Evolutionary conservation across 2,113 vertebrate species (phyloP).

Genomic region (Nothocercus julius): DNA sequence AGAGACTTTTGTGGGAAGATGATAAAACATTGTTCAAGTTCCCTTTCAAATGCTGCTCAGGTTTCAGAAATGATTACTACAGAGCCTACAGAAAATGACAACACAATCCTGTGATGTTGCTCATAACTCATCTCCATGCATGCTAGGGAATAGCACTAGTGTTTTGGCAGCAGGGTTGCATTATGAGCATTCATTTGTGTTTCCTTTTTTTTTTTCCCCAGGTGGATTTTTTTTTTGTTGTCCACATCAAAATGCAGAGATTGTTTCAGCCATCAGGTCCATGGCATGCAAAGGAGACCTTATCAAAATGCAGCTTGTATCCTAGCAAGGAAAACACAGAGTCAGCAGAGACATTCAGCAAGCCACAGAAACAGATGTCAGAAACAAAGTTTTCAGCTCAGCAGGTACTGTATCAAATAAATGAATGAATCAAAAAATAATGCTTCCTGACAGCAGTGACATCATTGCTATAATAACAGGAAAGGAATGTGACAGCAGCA

Average conservation of each 20-base stretch:
- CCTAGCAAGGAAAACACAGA: background rate
- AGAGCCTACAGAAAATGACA: background rate
- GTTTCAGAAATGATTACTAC: background rate
- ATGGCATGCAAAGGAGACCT: background rate
- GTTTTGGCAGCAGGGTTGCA: background rate
- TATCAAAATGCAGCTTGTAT: background rate
- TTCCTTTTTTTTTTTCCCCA: background rate
- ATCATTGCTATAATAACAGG: background rate
- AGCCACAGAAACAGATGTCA: background rate
- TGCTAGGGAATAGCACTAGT: background rate
- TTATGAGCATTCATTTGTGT: background rate
- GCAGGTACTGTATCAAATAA: background rate
- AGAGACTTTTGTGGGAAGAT: background rate
- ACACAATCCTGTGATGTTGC: background rate
- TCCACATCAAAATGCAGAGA: background rate
- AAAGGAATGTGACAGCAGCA: background rate
- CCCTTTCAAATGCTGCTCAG: background rate
- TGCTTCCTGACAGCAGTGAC: background rate
- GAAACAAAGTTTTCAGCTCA: background rate
- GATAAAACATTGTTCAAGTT: background rate
- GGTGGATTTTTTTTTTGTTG: background rate
- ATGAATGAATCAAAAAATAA: background rate
- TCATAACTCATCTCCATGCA: background rate
- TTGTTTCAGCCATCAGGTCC: background rate
- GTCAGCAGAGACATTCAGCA: background rate